Conservation (phyloP, 2,797 vertebrate genomes). For the Chaetophractus vellerosus region DNA sequence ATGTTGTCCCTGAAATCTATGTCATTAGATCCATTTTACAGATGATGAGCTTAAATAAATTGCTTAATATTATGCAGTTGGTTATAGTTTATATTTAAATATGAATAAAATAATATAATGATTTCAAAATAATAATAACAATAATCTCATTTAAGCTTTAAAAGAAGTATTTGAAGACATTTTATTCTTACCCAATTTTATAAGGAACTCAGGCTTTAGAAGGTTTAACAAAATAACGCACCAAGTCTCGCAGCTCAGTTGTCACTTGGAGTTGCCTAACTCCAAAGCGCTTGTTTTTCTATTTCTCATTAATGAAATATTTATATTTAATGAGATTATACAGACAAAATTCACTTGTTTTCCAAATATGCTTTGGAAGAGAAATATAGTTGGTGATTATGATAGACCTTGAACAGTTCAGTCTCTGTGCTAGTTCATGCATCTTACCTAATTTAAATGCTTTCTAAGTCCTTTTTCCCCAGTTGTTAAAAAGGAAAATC, state of each 20-base stretch:
- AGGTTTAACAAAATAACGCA: conserved; percentile 25
- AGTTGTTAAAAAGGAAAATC: conserved; percentile 49
- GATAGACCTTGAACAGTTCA: not conserved
- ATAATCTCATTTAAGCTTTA: not conserved
- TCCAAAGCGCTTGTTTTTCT: not conserved
- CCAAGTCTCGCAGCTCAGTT: not conserved
- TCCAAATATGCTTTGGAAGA: conserved; percentile 56
- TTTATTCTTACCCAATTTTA: conserved; percentile 37
- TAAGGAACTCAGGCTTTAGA: not conserved
- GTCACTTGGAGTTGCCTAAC: not conserved
- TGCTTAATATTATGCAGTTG: not conserved
- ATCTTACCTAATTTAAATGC: conserved; percentile 66
- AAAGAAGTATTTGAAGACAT: not conserved
- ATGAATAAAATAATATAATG: not conserved
- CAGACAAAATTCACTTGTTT: conserved; percentile 53
- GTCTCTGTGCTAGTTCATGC: not conserved
- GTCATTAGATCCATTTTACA: not conserved
- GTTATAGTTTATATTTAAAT: not conserved
- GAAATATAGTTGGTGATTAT: not conserved
- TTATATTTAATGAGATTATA: conserved; percentile 57
- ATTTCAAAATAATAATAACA: no score
- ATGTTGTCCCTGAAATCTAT: not conserved
- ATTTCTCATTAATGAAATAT: conserved; percentile 31
- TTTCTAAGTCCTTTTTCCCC: not conserved
- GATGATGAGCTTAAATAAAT: not conserved